Percentiles rank a stretch among this genome's conserved stretches.
Evolutionary conservation across 2,888 invertebrate species (phyloP).

Genomic region (Hymenopus coronatus): DNA sequence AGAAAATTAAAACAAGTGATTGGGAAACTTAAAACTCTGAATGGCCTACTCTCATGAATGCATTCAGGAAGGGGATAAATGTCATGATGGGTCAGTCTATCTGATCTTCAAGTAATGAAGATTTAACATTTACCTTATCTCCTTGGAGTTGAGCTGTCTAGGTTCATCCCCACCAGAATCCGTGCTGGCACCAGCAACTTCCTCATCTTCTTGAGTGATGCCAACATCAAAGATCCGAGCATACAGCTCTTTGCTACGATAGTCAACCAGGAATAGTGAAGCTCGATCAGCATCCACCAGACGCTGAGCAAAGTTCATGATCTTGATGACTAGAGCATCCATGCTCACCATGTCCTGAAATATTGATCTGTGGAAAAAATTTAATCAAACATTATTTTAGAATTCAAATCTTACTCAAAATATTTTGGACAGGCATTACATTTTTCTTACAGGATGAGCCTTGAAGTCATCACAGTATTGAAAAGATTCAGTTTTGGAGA

Average conservation of each 20-base stretch:
- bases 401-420: too few species aligned
- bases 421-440: background rate
- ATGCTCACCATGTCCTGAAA: conserved; percentile 86
- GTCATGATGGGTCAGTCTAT: too few species aligned
- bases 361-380: conserved; percentile 60
- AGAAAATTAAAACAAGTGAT: too few species aligned
- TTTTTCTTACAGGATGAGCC: background rate
- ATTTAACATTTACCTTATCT: conserved; percentile 27
- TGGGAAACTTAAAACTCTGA: too few species aligned
- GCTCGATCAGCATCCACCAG: conserved; percentile 81
- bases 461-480: background rate
- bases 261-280: conserved; percentile 77
- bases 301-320: conserved; percentile 78
- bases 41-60: too few species aligned
- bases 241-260: conserved; percentile 69
- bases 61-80: too few species aligned
- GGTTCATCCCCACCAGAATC: conserved; percentile 38
- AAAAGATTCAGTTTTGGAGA: background rate
- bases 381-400: background rate
- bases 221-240: conserved; percentile 78
- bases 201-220: conserved; percentile 42
- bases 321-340: conserved; percentile 76
- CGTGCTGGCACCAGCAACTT: conserved; percentile 40
- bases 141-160: conserved; percentile 23
- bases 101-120: too few species aligned